Evolutionary conservation across 1,140 invertebrate genomes (phyloP).

Genomic region (Apis laboriosa): DNA sequence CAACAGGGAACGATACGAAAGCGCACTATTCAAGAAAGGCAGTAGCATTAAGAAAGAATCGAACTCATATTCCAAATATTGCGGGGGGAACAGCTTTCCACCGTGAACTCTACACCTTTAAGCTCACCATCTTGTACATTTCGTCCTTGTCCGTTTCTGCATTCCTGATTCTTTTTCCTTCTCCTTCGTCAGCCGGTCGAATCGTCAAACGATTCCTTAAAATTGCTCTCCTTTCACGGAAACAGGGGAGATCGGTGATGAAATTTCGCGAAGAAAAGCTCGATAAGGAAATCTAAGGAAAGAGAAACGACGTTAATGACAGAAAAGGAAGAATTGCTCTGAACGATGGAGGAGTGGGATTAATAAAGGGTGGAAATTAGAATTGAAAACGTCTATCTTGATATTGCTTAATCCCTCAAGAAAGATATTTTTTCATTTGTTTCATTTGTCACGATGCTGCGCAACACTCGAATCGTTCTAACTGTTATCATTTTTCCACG

Average conservation of each 20-base stretch:
- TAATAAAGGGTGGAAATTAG: not conserved
- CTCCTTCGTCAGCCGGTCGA: not conserved
- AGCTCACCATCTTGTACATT: not conserved
- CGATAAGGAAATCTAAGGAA: not conserved
- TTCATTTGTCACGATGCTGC: no score
- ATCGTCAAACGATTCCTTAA: constrained; percentile 12
- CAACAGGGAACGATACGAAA: not conserved
- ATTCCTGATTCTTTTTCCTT: not conserved
- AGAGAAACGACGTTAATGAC: not conserved
- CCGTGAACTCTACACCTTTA: not conserved
- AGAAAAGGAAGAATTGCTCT: not conserved
- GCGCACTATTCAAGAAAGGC: not conserved
- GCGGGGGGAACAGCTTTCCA: not conserved
- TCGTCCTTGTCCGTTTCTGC: not conserved
- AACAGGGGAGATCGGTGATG: not conserved
- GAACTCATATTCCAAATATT: constrained; percentile 34
- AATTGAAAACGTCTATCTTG: not conserved
- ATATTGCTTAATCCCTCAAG: not conserved
- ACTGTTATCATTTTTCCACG: fast-evolving
- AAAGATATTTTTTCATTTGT: not conserved
- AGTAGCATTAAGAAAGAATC: not conserved
- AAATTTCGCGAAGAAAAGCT: not conserved
- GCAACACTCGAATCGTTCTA: no score
- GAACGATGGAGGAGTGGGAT: not conserved
- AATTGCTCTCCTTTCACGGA: not conserved